These are phyloP conservation scores for Idris sp. DNA, from an alignment of 1,140 invertebrate species.

Conservation along the genomic window DNA sequence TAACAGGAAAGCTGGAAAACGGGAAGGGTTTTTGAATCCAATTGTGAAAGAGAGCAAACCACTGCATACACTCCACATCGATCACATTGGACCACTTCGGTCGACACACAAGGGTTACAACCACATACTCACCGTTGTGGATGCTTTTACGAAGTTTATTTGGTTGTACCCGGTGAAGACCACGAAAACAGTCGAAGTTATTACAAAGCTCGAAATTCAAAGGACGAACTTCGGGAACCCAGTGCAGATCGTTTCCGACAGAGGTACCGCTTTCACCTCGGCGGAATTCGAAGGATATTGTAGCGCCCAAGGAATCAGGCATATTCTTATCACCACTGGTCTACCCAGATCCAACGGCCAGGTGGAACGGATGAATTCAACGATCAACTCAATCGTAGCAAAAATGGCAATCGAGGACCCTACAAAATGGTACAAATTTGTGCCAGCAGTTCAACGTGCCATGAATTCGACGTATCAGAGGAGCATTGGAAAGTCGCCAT, in stretches of 20 bases:
- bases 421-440: background rate
- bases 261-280: no score
- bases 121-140: background rate
- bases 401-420: no score
- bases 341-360: background rate
- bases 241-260: background rate
- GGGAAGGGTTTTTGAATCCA: slow-evolving; percentile 14
- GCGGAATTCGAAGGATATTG: no score
- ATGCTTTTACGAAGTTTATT: slow-evolving; percentile 9
- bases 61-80: background rate
- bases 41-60: slow-evolving; percentile 9
- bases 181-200: background rate
- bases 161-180: slow-evolving; percentile 3
- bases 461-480: background rate
- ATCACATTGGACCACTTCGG: background rate
- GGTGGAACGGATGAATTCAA: background rate
- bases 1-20: slow-evolving; percentile 19
- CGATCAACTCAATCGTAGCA: no score
- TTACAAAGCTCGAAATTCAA: background rate
- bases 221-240: slow-evolving; percentile 5
- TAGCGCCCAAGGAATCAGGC: no score
- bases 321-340: background rate
- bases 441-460: background rate
- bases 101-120: slow-evolving; percentile 2
- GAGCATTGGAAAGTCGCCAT: no score